Base-by-base conservation (phyloP, 2,113 vertebrate species). In the Anhinga rufa region DNA sequence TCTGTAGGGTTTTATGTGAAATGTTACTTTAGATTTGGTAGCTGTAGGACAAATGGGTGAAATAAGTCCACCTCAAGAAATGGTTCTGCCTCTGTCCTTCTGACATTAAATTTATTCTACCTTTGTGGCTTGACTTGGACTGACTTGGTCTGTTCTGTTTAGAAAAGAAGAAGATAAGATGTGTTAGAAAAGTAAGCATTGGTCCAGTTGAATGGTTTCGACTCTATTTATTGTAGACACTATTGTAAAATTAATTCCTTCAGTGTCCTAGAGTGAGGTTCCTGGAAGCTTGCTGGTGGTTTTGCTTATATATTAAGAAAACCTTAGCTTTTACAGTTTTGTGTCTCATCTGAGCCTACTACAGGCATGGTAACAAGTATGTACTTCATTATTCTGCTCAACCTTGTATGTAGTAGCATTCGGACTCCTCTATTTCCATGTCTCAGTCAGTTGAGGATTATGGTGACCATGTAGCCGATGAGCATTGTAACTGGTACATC, bases 401-500 rank as follows among this genome's bases (percentile, higher is more conserved):
- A 7, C 31, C 12, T 78, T 66, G 2, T 51, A 16, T 40, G 62
- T 25, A 40, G 36, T 12, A 48, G 46, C 28, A 16, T 94, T 85
- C 54, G 46, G 48, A 32, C 24, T 36, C 19, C 12, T 40, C 16
- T 80, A 0, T 48, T 92, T 72, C 49, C 77, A 4, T 61, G 9
- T 57, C 31, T 72, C 55, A 46, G 42, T 51, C 49, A 69, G 6
- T 1, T 81, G 64, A 64, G 46, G 60, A 28, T 86, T 84, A 38
- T 26, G 78, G 28, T 20, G 21, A 55, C n/a, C 8, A 1, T 32
- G 34, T 9, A 65, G 58, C 16, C 83, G 66, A 32, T 79, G 29
- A 82, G 44, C 0, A 0, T 54, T 55, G 7, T 49, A 81, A 38
- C n/a, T 36, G 42, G 25, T 82, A 29, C 6, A 1, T 61, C 49